Evolutionary conservation across 2,797 vertebrate genomes (phyloP).

Genomic region (Melanotaenia boesemani): DNA sequence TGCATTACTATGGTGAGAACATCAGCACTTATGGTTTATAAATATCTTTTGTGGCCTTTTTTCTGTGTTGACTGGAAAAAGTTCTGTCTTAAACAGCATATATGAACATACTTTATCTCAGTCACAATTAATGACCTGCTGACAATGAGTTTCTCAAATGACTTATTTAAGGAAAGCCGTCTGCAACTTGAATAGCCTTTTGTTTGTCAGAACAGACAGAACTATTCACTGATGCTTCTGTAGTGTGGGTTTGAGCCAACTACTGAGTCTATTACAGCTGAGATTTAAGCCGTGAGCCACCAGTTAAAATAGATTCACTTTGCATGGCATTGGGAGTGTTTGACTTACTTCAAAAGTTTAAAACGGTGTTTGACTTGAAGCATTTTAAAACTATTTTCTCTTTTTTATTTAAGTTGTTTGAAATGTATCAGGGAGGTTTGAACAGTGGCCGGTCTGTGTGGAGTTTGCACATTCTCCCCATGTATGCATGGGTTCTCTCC

Average conservation of each 20-base stretch:
- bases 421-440: too few species aligned
- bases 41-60: neutral
- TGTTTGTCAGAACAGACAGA: neutral
- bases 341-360: constrained; percentile 1
- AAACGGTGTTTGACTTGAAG: constrained; percentile 24
- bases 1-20: neutral
- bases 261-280: neutral
- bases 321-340: neutral
- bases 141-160: neutral
- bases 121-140: neutral
- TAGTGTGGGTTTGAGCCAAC: neutral
- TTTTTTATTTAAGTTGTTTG: neutral
- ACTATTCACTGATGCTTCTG: neutral
- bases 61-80: neutral
- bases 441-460: too few species aligned
- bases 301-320: constrained; percentile 20
- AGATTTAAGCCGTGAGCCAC: constrained; percentile 16
- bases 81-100: neutral
- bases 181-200: neutral
- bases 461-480: too few species aligned
- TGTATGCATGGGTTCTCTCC: too few species aligned
- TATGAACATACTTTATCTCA: neutral
- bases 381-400: constrained; percentile 20
- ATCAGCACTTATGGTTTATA: neutral
- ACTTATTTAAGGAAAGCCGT: neutral